Percentiles rank a stretch among this genome's conserved stretches.
Conservation (phyloP, 2,113 vertebrate species). For the Nycticorax nycticorax region DNA sequence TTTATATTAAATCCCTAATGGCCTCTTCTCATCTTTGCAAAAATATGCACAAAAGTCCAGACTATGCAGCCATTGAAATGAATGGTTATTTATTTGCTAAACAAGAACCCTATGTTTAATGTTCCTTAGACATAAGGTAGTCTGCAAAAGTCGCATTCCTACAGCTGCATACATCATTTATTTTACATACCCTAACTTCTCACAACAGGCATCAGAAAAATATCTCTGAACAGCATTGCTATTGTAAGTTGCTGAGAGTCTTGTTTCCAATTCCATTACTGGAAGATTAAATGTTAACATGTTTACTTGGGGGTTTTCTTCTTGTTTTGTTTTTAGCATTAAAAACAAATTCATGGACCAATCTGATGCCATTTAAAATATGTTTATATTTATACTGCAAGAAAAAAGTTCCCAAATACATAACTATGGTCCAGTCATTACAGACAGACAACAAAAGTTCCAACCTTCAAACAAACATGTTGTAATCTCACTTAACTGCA, state of each 20-base stretch:
- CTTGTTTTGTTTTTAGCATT: constrained; percentile 59
- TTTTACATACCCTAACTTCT: constrained; percentile 98
- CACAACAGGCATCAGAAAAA: constrained; percentile 93
- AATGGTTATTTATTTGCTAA: constrained; percentile 99
- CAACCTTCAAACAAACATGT: background rate
- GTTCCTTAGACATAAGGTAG: constrained; percentile 99
- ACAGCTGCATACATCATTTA: constrained; percentile 99
- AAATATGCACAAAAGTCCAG: constrained; percentile 98
- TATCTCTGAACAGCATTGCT: constrained; percentile 75
- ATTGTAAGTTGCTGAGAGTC: constrained; percentile 78
- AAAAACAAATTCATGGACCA: constrained; percentile 72
- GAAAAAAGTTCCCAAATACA: constrained; percentile 35
- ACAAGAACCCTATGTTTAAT: constrained; percentile 99
- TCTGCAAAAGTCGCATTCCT: constrained; percentile 92
- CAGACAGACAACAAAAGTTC: constrained; percentile 13
- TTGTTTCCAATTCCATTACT: constrained; percentile 74
- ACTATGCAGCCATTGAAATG: constrained; percentile 92
- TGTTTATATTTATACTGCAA: constrained; percentile 9
- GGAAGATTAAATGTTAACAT: constrained; percentile 79
- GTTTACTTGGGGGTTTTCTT: constrained; percentile 74
- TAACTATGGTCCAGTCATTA: background rate
- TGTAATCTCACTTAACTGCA: background rate
- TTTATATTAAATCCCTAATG: constrained; percentile 99
- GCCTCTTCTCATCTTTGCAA: constrained; percentile 93
- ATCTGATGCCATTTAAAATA: constrained; percentile 55